Base-by-base conservation (phyloP, 2,888 invertebrate species). In the Norana najaformis region DNA sequence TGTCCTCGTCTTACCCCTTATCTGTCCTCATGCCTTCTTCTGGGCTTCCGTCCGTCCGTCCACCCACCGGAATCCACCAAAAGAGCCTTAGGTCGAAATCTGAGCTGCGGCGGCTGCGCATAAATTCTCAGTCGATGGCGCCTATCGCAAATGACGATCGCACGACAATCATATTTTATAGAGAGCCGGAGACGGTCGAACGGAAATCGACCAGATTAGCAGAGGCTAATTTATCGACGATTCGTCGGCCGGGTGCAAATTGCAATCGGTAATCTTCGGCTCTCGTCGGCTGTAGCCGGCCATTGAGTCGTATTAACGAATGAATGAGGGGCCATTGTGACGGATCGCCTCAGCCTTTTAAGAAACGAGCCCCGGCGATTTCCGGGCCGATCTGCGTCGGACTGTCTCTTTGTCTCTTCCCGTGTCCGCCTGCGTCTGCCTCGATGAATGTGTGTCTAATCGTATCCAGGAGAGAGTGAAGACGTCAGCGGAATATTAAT, bases 301-400 rank as follows among this genome's bases (percentile, higher is more conserved):
- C 85, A 85, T 85, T 37, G 85, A 85, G 85, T 85, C 85, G 85
- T 85, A 85, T 85, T 85, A 85, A 85, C 85, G 85, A 37, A 85
- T 37, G 85, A 37, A 30, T 23, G 36, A 85, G 36, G 18, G 85
- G 18, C 85, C 85, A 85, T 85, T 85, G 85, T 85, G 85, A 85
- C 37, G 14, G 36, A 85, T 85, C 85, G 35, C 36, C 53, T 36
- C 69, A n/a, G n/a, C n/a, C 69, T n/a, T n/a, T 69, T 69, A 69
- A 69, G 69, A 69, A 37, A 36, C 36, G 85, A 85, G 20, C n/a
- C 20, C 35, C 8, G 36, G 85, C 85, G 36, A 85, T 85, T 85
- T 85, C 85, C 85, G 85, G 85, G 34, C 4, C 1, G 36, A 34
- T 3, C 83, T 83, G n/a, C 83, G 23, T 83, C 34, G 16, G 83